Evolutionary conservation across 2,113 vertebrate genomes (phyloP).

Genomic region (human): DNA sequence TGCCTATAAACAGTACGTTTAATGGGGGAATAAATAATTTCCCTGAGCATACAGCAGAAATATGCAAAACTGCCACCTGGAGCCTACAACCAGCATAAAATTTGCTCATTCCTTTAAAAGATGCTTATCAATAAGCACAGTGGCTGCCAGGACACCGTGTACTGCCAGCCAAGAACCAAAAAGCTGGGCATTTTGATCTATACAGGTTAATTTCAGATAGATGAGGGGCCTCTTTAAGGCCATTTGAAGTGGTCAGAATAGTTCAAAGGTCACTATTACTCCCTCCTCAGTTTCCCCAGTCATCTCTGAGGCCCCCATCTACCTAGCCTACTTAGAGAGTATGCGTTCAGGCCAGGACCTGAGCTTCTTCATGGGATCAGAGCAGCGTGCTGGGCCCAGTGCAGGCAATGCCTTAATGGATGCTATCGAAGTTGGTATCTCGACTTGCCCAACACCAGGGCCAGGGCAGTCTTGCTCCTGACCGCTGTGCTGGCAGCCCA

Average conservation of each 20-base stretch:
- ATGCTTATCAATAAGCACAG: not conserved
- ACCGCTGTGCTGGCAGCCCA: not conserved
- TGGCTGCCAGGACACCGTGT: not conserved
- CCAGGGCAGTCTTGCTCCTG: not conserved
- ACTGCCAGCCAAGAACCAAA: not conserved
- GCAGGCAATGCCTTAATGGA: not conserved
- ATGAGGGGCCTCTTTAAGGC: not conserved
- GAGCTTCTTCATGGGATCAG: not conserved
- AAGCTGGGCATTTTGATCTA: not conserved
- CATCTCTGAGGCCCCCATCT: not conserved
- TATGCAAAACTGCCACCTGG: no score
- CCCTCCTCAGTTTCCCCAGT: not conserved
- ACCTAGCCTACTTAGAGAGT: no score
- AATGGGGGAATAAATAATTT: not conserved
- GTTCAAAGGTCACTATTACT: not conserved
- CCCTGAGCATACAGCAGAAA: not conserved
- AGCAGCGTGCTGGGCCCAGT: not conserved
- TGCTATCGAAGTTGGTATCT: not conserved
- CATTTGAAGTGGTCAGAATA: not conserved
- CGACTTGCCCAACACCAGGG: no score
- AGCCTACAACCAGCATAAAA: rapidly evolving
- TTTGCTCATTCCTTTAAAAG: not conserved
- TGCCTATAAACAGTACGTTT: not conserved
- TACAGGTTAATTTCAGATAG: not conserved
- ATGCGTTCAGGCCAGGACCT: not conserved